Conservation (phyloP, 2,888 invertebrate genomes). For the Zeuzera pyrina region DNA sequence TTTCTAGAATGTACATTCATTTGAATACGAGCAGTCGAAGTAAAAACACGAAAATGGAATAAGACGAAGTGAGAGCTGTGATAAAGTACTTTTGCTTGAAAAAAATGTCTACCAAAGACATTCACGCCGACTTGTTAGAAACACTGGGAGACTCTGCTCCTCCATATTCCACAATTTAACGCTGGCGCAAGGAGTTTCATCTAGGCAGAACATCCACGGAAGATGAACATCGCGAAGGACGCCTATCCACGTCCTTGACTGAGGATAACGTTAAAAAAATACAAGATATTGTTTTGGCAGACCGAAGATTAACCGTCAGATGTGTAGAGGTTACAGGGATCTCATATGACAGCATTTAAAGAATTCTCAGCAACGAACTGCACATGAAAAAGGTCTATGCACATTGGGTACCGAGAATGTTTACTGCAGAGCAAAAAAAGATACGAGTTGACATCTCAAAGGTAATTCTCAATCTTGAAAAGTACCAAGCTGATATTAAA, state of each 20-base stretch:
- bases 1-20: slow-evolving; percentile 8
- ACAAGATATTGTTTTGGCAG: slow-evolving; percentile 13
- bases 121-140: slow-evolving; percentile 9
- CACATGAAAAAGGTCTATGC: slow-evolving; percentile 14
- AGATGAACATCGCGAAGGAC: slow-evolving; percentile 12
- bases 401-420: slow-evolving; percentile 18
- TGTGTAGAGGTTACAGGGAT: slow-evolving; percentile 12
- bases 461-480: slow-evolving; percentile 8
- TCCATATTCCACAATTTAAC: slow-evolving; percentile 12
- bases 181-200: slow-evolving; percentile 11
- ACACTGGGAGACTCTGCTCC: slow-evolving; percentile 9
- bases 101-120: slow-evolving; percentile 14
- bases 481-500: too few relatives aligned
- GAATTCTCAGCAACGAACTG: slow-evolving; percentile 10
- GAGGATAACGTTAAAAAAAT: slow-evolving; percentile 13
- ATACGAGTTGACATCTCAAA: slow-evolving; percentile 15
- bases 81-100: slow-evolving; percentile 12
- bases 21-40: slow-evolving; percentile 8
- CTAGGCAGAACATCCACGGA: slow-evolving; percentile 8
- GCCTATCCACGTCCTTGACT: slow-evolving; percentile 11
- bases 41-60: slow-evolving; percentile 11
- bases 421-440: slow-evolving; percentile 15
- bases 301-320: slow-evolving; percentile 14
- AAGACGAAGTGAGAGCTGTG: slow-evolving; percentile 12
- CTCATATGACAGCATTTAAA: too few relatives aligned